A percentile compares a stretch with the other conserved stretches of the same genome.
These are phyloP conservation scores for Neosilurus hyrtlii DNA, from an alignment of 2,797 vertebrate species.

Conservation along the genomic window DNA sequence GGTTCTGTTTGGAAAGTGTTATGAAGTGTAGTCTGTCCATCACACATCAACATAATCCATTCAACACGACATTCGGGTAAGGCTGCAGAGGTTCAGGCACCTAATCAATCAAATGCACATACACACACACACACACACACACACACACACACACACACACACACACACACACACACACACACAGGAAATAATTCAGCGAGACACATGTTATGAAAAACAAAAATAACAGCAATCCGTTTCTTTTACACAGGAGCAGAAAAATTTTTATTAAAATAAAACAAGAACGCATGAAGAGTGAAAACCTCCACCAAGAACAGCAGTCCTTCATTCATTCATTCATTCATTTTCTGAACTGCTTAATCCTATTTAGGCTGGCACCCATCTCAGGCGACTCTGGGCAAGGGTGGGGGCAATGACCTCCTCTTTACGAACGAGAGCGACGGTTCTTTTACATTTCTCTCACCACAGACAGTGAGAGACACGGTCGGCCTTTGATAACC, in stretches of 20 bases:
- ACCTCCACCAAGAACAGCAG: too few species aligned
- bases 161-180: constrained; percentile 9
- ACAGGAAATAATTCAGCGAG: constrained; percentile 8
- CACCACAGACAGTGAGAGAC: too few species aligned
- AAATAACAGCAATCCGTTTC: not conserved
- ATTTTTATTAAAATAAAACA: not conserved
- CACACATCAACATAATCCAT: constrained; percentile 42
- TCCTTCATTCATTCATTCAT: too few species aligned
- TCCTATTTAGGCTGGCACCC: too few species aligned
- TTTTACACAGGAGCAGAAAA: not conserved
- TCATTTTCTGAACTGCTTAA: too few species aligned
- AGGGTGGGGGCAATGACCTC: too few species aligned
- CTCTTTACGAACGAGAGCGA: too few species aligned
- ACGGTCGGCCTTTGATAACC: too few species aligned
- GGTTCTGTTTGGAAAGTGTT: constrained; percentile 46
- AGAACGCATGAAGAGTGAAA: not conserved
- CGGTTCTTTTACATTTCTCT: too few species aligned
- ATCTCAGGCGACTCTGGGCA: too few species aligned
- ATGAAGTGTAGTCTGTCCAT: constrained; percentile 47
- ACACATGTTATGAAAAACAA: not conserved
- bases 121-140: not conserved
- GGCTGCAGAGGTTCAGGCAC: constrained; percentile 36
- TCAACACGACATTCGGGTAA: constrained; percentile 47
- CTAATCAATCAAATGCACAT: constrained; percentile 34
- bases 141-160: not conserved